Evolutionary conservation across 2,113 vertebrate genomes (phyloP).

Genomic region (Engraulis encrasicolus): DNA sequence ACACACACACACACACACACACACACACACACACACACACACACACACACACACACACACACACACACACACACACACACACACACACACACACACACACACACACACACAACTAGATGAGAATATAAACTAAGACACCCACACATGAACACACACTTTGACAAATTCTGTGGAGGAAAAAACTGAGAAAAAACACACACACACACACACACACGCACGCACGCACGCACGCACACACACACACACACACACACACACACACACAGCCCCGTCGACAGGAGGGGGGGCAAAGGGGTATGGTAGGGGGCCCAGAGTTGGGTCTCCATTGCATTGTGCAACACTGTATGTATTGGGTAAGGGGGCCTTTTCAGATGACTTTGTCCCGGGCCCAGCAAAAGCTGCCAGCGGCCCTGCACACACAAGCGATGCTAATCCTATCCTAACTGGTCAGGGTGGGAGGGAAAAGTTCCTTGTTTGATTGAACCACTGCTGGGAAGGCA

Average conservation of each 20-base stretch:
- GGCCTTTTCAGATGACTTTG: too few relatives aligned
- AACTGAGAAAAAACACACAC: not conserved
- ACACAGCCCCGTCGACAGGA: too few relatives aligned
- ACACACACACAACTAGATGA: too few relatives aligned
- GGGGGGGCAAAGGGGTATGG: too few relatives aligned
- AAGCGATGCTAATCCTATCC: constrained; percentile 25
- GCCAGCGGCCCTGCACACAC: too few relatives aligned
- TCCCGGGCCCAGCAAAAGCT: too few relatives aligned
- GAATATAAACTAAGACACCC: too few relatives aligned
- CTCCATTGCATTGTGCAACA: too few relatives aligned
- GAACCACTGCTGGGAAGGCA: constrained; percentile 25
- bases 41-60: too few relatives aligned
- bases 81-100: not conserved
- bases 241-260: not conserved
- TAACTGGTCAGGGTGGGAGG: constrained; percentile 17
- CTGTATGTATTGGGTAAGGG: too few relatives aligned
- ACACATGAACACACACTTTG: not conserved
- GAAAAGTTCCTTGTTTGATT: constrained; percentile 23
- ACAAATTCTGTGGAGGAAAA: not conserved
- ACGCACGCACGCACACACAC: not conserved
- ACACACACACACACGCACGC: not conserved
- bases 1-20: not conserved
- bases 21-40: not conserved
- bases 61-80: not conserved
- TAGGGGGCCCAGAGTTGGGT: too few relatives aligned